Base-by-base conservation (phyloP, 2,797 vertebrate species). In the Poecilia velifera region DNA sequence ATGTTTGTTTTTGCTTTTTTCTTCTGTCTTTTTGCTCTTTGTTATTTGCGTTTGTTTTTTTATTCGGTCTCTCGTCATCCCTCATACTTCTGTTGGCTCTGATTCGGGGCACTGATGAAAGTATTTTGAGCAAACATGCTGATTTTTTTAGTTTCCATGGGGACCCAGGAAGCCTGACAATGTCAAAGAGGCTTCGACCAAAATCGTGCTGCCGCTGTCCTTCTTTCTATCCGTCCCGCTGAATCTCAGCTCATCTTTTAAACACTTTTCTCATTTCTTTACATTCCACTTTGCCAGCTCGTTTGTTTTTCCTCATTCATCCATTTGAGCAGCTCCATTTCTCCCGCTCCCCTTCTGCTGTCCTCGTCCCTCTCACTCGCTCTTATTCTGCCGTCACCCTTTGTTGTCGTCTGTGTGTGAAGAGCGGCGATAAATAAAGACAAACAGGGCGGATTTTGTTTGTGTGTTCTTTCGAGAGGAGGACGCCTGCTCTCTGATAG, bases 401-500 rank as follows among this genome's bases (percentile, higher is more conserved):
- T 94, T 90, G 92, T 90, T 89, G 90, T 82, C 75, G 10, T 87
- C 84, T 82, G 71, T 84, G 93, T 91, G 91, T 93, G 91, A 93
- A 92, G 92, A 86, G 93, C 88, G 72, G 85, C 81, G 92, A 95
- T 94, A 95, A 95, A 94, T 94, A 91, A 92, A 92, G 89, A 93
- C 90, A 92, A 93, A 94, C 88, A 77, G 71, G 68, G 84, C 74
- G 39, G 80, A 76, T 72, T 81, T 78, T 82, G 57, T 73, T 79
- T 81, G 76, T 77, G 73, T 82, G 83, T 75, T 86, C 51, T 77
- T 87, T 79, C 75, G 82, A 90, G 90, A 90, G 93, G 84, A 73
- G 88, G 84, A 89, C 89, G 92, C 90, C 88, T 93, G 90, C 91
- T 82, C 91, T 93, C 94, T 93, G 94, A 96, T 96, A 96, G 94